Evolutionary conservation across 1,140 invertebrate genomes (phyloP).

Genomic region (Tribolium castaneum): DNA sequence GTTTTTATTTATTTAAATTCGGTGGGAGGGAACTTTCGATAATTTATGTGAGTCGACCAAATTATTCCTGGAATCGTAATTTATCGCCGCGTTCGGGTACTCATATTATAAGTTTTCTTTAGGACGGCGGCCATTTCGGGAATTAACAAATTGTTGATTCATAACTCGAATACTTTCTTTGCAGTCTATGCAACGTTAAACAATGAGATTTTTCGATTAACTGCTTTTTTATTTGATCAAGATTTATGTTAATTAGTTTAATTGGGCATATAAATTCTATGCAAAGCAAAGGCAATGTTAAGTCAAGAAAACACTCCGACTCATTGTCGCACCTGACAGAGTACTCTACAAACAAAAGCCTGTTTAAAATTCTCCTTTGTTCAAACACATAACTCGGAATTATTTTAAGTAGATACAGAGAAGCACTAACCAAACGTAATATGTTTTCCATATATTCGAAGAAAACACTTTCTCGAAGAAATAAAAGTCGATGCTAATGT

Average conservation of each 20-base stretch:
- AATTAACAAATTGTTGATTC: slow-evolving; percentile 24
- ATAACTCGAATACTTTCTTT: slow-evolving; percentile 13
- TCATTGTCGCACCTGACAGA: slow-evolving; percentile 21
- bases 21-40: slow-evolving; percentile 38
- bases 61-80: slow-evolving; percentile 43
- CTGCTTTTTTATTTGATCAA: not conserved
- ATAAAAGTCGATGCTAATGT: not conserved
- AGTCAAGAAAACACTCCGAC: slow-evolving; percentile 3
- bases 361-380: slow-evolving; percentile 17
- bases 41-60: slow-evolving; percentile 42
- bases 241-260: slow-evolving; percentile 31
- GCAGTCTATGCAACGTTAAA: not conserved
- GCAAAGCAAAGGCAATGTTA: slow-evolving; percentile 7
- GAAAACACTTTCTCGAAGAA: not conserved
- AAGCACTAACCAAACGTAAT: not conserved
- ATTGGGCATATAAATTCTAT: slow-evolving; percentile 11
- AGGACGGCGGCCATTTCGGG: slow-evolving; percentile 24
- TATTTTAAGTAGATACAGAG: not conserved
- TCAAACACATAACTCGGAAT: not conserved
- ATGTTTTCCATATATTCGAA: not conserved
- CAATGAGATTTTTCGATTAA: slow-evolving; percentile 1
- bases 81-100: slow-evolving; percentile 36
- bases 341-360: slow-evolving; percentile 1
- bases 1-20: slow-evolving; percentile 43
- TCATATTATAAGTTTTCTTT: slow-evolving; percentile 43